Evolutionary conservation across 53 echinoderm and acorn worm genomes (phyloP).

Genomic region (Antedon mediterranea): DNA sequence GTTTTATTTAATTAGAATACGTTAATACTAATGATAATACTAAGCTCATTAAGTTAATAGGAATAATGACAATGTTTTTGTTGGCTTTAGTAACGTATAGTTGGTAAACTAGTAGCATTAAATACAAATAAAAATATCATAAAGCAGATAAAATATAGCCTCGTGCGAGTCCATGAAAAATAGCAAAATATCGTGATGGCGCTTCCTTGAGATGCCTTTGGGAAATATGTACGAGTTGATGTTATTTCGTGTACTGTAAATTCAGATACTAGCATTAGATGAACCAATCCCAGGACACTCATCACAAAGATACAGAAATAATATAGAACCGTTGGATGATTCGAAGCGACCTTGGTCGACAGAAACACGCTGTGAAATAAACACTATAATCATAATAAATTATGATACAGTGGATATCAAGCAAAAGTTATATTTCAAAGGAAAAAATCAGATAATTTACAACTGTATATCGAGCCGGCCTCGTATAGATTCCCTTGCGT

Average conservation of each 20-base stretch:
- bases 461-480: not conserved
- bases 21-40: not conserved
- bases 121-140: not conserved
- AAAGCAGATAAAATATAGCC: not conserved
- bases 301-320: not conserved
- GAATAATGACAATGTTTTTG: too few species aligned
- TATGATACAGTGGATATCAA: not conserved
- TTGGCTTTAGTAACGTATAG: not conserved
- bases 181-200: not conserved
- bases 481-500: not conserved
- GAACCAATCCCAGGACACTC: not conserved
- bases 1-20: not conserved
- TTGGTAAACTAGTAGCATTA: not conserved
- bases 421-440: not conserved
- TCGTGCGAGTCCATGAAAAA: not conserved
- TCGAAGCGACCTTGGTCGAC: not conserved
- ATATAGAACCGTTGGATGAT: not conserved
- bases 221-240: not conserved
- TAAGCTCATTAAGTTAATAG: too few species aligned
- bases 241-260: not conserved
- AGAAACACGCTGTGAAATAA: not conserved
- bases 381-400: conserved; percentile 1
- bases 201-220: not conserved
- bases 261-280: not conserved
- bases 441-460: not conserved